Evolutionary conservation across 2,888 invertebrate genomes (phyloP), one percentile per base, ranked within the genome.

Genomic region (Saturnia japonica): DNA sequence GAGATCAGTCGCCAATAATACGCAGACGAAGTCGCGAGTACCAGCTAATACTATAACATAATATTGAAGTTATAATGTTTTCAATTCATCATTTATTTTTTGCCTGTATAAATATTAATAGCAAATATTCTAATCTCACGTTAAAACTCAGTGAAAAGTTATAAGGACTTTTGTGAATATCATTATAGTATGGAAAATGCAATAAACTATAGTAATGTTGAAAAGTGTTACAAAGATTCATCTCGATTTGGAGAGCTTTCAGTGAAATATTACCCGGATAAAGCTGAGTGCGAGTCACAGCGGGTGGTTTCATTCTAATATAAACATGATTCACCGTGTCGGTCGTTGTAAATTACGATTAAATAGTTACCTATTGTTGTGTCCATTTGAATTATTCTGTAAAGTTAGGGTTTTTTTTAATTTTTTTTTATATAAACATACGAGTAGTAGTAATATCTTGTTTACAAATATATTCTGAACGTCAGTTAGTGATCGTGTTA

Each of bases 181-280:
- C 34, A 6, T 34, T 43, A 43, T 43, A 14, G 43, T 43, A 43
- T 43, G 1, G 9, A 43, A 43, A 43, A 43, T 1, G 43, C 43
- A 14, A 8, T 43, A 43, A 8, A 34, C 34, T 34, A 34, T 34
- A n/a, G 6, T 19, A 1, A 57, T 57, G 12, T 25, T 25, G 57
- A 54, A 60, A 60, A 11, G 12, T 11, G 25, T 82, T 78, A 76
- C 79, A 82, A 84, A 73, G 74, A 77, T 84, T 84, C 72, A 78
- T 70, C 66, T 64, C 68, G 67, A 76, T 79, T 75, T 76, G 72
- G 71, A 76, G 72, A 62, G 84, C 80, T 81, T 74, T 76, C 60
- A 71, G 77, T 86, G 82, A 88, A 79, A 86, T 79, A 84, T 83
- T 75, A 82, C 74, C 34, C 74, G 79, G 83, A 84, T 88, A 83